These are phyloP conservation scores for Aphis craccivora DNA, from an alignment of 1,140 invertebrate genomes.

Conservation along the genomic window DNA sequence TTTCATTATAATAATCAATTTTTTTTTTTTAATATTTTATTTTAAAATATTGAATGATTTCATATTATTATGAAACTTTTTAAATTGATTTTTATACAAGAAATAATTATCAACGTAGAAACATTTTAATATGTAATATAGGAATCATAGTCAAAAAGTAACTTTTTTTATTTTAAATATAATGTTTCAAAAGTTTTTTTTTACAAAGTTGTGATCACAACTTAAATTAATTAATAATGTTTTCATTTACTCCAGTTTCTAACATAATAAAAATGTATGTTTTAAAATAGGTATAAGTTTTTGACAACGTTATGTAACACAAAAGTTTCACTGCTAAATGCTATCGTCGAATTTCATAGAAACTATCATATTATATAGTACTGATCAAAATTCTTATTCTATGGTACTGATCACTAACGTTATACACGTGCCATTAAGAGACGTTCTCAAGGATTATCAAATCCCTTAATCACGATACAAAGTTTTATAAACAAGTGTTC, in stretches of 20 bases:
- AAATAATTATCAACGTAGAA: neutral
- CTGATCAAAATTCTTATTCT: too few relatives aligned
- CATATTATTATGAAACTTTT: neutral
- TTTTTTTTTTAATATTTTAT: neutral
- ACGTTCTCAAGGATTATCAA: neutral
- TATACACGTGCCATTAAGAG: neutral
- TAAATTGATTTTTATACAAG: neutral
- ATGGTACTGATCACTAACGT: neutral
- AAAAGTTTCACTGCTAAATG: neutral
- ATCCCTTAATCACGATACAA: neutral
- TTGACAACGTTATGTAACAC: neutral
- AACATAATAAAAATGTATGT: neutral
- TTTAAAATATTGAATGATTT: neutral
- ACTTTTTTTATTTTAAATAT: neutral
- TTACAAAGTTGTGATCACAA: neutral
- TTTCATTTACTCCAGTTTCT: neutral
- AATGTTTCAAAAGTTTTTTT: neutral
- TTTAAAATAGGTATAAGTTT: neutral
- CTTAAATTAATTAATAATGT: neutral
- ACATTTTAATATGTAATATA: neutral
- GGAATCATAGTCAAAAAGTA: neutral
- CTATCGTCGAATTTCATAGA: neutral
- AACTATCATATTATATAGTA: conserved; percentile 17
- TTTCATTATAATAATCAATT: neutral
- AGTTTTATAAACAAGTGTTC: neutral